These are phyloP conservation scores for Entelurus aequoreus DNA, from an alignment of 2,113 vertebrate species.

Conservation along the genomic window DNA sequence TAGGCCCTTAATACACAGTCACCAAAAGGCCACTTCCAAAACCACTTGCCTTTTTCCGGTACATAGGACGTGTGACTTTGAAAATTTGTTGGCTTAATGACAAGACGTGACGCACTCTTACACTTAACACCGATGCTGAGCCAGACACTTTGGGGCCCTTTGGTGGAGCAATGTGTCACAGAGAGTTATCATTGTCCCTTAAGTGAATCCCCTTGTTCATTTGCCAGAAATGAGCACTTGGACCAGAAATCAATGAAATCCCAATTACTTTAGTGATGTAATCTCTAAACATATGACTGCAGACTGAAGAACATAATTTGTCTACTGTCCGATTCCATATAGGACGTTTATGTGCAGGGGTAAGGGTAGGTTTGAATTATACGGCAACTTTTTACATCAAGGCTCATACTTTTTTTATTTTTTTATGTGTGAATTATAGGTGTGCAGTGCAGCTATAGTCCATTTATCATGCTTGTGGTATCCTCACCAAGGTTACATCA, in stretches of 20 bases:
- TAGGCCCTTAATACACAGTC: background rate
- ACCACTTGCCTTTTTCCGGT: background rate
- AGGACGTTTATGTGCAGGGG: slow-evolving; percentile 7
- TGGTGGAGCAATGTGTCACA: slow-evolving; percentile 40
- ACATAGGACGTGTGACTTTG: background rate
- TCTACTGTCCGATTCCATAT: slow-evolving; percentile 20
- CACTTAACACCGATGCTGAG: slow-evolving; percentile 35
- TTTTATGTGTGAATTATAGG: too few relatives aligned
- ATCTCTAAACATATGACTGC: slow-evolving; percentile 38
- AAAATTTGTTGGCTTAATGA: slow-evolving; percentile 44
- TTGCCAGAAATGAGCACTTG: slow-evolving; percentile 53
- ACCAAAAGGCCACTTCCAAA: background rate
- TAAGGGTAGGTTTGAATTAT: slow-evolving; percentile 17
- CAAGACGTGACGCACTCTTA: slow-evolving; percentile 42
- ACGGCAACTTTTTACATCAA: slow-evolving; percentile 11
- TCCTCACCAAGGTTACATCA: too few relatives aligned
- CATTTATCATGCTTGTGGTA: too few relatives aligned
- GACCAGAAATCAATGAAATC: slow-evolving; percentile 66
- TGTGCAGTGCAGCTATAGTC: too few relatives aligned
- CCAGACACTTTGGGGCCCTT: slow-evolving; percentile 52
- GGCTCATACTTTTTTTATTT: background rate
- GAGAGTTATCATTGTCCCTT: slow-evolving; percentile 55
- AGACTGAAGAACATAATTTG: slow-evolving; percentile 34
- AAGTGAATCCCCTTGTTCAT: slow-evolving; percentile 58
- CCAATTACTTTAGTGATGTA: slow-evolving; percentile 40